Conservation (phyloP, 2,888 invertebrate species). For the Yponomeuta evonymella region DNA sequence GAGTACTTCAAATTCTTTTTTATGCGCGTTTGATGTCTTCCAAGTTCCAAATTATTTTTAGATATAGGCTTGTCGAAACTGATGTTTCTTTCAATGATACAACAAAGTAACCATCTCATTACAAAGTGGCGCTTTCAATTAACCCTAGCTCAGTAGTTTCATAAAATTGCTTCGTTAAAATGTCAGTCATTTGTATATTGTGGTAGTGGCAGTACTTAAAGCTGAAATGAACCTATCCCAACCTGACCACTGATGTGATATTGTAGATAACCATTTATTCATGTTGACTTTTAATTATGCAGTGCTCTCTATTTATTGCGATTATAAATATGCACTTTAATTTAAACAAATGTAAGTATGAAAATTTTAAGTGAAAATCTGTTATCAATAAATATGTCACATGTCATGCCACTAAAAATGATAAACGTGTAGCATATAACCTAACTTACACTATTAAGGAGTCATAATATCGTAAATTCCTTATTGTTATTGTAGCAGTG, state of each 20-base stretch:
- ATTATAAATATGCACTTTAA: not conserved
- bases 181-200: constrained; percentile 5
- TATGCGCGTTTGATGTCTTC: constrained; percentile 17
- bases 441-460: not conserved
- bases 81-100: not conserved
- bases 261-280: constrained; percentile 28
- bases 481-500: constrained; percentile 15
- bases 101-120: not conserved
- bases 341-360: constrained; percentile 7
- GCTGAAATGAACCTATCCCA: constrained; percentile 26
- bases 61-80: constrained; percentile 6
- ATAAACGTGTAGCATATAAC: not conserved
- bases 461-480: constrained; percentile 12
- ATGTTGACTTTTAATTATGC: constrained; percentile 25
- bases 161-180: constrained; percentile 44
- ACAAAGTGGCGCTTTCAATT: not conserved
- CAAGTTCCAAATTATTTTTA: constrained; percentile 15
- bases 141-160: not conserved
- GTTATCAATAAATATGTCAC: constrained; percentile 20
- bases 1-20: constrained; percentile 8
- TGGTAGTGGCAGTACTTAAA: constrained; percentile 10
- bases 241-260: constrained; percentile 69
- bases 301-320: constrained; percentile 52
- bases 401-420: not conserved
- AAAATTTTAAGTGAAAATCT: constrained; percentile 23